A percentile compares a stretch with the other conserved stretches of the same genome.
Evolutionary conservation across 2,797 vertebrate species (phyloP).

Genomic region (Limnodromus scolopaceus): DNA sequence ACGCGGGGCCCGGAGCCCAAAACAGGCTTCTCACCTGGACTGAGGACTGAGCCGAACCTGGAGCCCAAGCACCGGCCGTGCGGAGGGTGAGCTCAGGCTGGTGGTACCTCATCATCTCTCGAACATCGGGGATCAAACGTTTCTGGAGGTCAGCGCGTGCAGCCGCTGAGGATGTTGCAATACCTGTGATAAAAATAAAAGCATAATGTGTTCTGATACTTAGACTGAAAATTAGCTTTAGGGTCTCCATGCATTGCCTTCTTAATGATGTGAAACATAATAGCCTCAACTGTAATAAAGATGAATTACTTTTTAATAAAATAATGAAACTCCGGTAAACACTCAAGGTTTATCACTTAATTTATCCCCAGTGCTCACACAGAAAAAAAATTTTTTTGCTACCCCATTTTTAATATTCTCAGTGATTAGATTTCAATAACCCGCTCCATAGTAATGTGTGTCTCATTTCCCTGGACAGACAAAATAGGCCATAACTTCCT

Average conservation of each 20-base stretch:
- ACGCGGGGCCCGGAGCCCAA: background rate
- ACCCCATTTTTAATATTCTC: constrained; percentile 86
- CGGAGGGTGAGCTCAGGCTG: background rate
- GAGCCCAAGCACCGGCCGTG: background rate
- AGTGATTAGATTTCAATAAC: constrained; percentile 93
- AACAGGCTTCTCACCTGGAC: background rate
- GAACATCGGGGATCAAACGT: background rate
- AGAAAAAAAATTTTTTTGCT: background rate
- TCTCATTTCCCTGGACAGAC: constrained; percentile 94
- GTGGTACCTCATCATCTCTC: background rate
- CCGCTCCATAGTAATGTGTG: constrained; percentile 84
- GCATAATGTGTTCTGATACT: constrained; percentile 9
- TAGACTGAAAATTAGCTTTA: constrained; percentile 46
- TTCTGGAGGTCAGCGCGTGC: constrained; percentile 18
- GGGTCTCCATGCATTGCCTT: constrained; percentile 53
- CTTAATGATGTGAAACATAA: constrained; percentile 71
- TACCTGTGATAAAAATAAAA: constrained; percentile 35
- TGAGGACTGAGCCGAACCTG: background rate
- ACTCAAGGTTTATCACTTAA: constrained; percentile 86
- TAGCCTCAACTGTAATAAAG: constrained; percentile 86
- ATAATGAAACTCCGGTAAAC: constrained; percentile 81
- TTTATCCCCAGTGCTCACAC: constrained; percentile 85
- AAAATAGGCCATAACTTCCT: constrained; percentile 90
- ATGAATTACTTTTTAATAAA: constrained; percentile 84
- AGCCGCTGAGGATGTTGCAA: background rate